Evolutionary conservation across 2,888 invertebrate genomes (phyloP), one percentile per base, ranked within the genome.

Genomic region (Agonopterix arenella): DNA sequence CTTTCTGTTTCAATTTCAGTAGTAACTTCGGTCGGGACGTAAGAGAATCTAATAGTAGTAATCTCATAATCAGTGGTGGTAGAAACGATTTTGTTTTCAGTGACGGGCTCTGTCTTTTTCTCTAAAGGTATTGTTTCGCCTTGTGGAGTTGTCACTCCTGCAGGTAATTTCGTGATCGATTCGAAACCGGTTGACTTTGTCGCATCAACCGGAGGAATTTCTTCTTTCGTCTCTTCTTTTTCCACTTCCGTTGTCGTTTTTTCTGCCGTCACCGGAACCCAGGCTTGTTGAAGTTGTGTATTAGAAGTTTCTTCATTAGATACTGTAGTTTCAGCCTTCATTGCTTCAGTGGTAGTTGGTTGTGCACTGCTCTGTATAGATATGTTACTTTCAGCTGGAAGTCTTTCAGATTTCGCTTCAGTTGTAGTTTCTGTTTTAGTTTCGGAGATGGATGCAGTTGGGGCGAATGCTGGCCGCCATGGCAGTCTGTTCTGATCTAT

Each of bases 111-210:
- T 54, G 70, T 74, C 46, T 60, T 62, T 10, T 72, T 64, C 59
- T 80, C 75, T 41, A 72, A 69, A 55, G 67, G 68, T 52, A 64
- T 66, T 50, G 64, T 67, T 50, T 89, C 88, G 62, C 83, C 83
- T 55, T 73, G 73, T 38, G 89, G 89, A 43, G 89, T 89, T 40
- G 89, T 89, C 44, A 89, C 60, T 49, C 72, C 77, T 46, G 80
- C 71, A 52, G 88, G 84, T 50, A 89, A 60, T 75, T 89, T 90
- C 49, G 89, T 89, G 56, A 89, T 89, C 54, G 89, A 89, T 80
- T 89, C 88, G 65, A 88, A 89, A 67, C 82, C 77, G 60, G 73
- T 84, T 73, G 77, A 74, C 66, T 70, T 83, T 53, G 71, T 70
- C 41, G 66, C 66, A 58, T 80, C 75, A 73, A 76, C 73, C 53